Evolutionary conservation across 2,797 vertebrate species (phyloP), one percentile per base, ranked within the genome.

Genomic region (Hydrocynus forskahlii): DNA sequence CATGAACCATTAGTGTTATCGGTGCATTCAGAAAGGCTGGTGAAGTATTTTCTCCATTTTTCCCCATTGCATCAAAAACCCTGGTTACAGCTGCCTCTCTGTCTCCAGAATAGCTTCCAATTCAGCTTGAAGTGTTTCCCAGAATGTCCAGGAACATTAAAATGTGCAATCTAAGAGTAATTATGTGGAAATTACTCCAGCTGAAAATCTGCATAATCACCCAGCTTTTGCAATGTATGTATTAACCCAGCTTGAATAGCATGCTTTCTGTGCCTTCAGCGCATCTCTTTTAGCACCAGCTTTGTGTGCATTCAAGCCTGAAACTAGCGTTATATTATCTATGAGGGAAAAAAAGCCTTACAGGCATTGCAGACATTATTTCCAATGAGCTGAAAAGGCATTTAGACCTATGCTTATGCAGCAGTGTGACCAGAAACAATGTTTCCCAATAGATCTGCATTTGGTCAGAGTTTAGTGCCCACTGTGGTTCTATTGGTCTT

Each of bases 141-240:
- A 85, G 79, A 81, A 86, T 80, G 83, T 86, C 84, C 86, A 82
- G 81, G 68, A 85, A 85, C 87, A 87, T 85, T 88, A 88, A 86
- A 85, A 84, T 85, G 81, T 79, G 87, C 87, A 88, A 88, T 86
- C 80, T 84, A 79, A 80, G 83, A 83, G 83, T 86, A 88, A 86
- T 88, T 86, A 85, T 74, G 78, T 78, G 78, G 75, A 86, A 85
- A 88, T 83, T 77, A 85, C 85, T 84, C 85, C 78, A 73, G 81
- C 86, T 79, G 78, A 84, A 83, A 81, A 84, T 85, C 81, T 81
- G 81, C 84, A 87, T 86, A 87, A 88, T 83, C 85, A 81, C 83
- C 74, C 82, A 9, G 77, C 79, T 86, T 84, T 80, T 82, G 77
- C 85, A 85, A 79, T 85, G 80, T 80, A 17, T 77, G 85, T 81